phyloP scores from a whole-genome alignment of 2,113 vertebrate genomes.

The Ictidomys tridecemlineatus region DNA sequence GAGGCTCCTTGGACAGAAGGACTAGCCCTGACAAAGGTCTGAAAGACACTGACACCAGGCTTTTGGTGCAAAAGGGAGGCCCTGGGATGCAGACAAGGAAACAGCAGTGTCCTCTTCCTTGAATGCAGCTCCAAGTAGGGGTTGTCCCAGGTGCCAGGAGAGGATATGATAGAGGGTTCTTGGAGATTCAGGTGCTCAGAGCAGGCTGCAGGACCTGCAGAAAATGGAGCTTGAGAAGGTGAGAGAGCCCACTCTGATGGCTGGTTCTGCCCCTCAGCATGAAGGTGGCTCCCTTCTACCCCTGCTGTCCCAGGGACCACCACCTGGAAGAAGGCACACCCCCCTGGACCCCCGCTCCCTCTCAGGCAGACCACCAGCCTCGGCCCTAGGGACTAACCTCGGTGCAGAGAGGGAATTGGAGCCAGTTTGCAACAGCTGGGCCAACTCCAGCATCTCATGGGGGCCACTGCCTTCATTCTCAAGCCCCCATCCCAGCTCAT shows the following conservation, averaged over 20 bases:
- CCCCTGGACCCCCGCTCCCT: neutral
- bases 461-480: slow-evolving; percentile 73
- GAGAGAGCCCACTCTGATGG: neutral
- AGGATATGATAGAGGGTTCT: neutral
- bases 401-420: slow-evolving; percentile 67
- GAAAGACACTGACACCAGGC: neutral
- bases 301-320: slow-evolving; percentile 21
- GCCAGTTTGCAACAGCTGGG: slow-evolving; percentile 81
- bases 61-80: neutral
- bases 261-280: neutral
- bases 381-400: slow-evolving; percentile 62
- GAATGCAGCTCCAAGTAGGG: neutral
- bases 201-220: neutral
- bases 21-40: neutral
- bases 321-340: neutral
- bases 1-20: neutral
- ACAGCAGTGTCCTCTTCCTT: neutral
- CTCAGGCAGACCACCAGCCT: slow-evolving; percentile 79
- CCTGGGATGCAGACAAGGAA: neutral
- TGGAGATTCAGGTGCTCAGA: neutral
- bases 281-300: neutral
- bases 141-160: neutral
- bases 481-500: slow-evolving; percentile 72
- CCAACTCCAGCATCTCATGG: slow-evolving; percentile 60
- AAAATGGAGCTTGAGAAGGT: rapidly evolving